phyloP scores from a whole-genome alignment of 1,140 invertebrate species.

The Bombus affinis region DNA sequence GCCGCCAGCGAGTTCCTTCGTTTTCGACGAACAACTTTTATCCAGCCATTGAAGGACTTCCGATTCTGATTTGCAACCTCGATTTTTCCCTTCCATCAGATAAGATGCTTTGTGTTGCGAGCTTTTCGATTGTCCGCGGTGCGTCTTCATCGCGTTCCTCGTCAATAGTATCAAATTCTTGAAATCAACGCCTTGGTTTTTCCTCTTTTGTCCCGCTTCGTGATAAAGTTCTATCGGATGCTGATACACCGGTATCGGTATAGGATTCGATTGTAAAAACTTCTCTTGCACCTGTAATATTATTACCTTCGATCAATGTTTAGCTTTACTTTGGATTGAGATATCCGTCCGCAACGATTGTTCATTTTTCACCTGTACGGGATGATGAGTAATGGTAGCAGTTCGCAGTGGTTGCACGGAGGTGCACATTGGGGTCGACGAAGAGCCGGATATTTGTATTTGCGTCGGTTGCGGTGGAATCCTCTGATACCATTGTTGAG shows the following conservation, averaged over 20 bases:
- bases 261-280: constrained; percentile 62
- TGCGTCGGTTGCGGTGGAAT: constrained; percentile 59
- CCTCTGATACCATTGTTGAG: constrained; percentile 74
- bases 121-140: constrained; percentile 70
- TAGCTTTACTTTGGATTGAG: neutral
- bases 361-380: constrained; percentile 44
- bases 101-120: constrained; percentile 55
- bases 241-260: constrained; percentile 76
- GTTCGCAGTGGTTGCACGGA: constrained; percentile 53
- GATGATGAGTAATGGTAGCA: constrained; percentile 45
- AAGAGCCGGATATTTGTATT: constrained; percentile 71
- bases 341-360: neutral
- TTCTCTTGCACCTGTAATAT: constrained; percentile 60
- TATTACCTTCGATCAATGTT: neutral
- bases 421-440: constrained; percentile 58
- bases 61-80: constrained; percentile 62
- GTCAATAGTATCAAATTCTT: constrained; percentile 79
- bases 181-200: constrained; percentile 77
- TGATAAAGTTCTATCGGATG: constrained; percentile 72
- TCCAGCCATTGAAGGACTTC: constrained; percentile 74
- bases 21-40: constrained; percentile 66
- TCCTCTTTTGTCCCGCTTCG: constrained; percentile 68
- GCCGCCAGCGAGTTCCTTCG: constrained; percentile 54
- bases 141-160: constrained; percentile 77
- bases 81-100: constrained; percentile 63